A percentile compares a stretch with the other conserved stretches of the same genome.
phyloP scores from a whole-genome alignment of 1,140 invertebrate genomes.

The Procambarus virginalis region DNA sequence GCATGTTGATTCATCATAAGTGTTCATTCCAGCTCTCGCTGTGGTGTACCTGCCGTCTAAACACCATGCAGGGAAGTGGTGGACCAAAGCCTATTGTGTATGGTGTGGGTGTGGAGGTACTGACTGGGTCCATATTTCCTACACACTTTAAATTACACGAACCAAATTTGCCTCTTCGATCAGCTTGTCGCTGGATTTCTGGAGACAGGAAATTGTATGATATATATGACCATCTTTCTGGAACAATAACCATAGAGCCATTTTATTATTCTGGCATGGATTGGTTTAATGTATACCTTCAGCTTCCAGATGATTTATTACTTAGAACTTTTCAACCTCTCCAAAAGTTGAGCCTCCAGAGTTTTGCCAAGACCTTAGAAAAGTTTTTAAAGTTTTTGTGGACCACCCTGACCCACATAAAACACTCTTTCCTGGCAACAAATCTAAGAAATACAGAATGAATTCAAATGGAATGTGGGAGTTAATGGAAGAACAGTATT shows the following conservation, averaged over 20 bases:
- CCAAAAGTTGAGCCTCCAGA: slow-evolving; percentile 69
- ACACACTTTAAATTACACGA: slow-evolving; percentile 65
- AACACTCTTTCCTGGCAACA: slow-evolving; percentile 61
- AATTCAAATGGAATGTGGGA: slow-evolving; percentile 57
- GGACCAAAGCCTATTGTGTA: slow-evolving; percentile 66
- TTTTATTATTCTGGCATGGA: slow-evolving; percentile 63
- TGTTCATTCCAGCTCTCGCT: slow-evolving; percentile 53
- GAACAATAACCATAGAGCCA: slow-evolving; percentile 64
- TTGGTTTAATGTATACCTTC: slow-evolving; percentile 57
- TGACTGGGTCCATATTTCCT: slow-evolving; percentile 57
- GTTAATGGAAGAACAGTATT: not conserved
- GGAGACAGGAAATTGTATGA: slow-evolving; percentile 19
- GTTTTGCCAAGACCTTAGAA: slow-evolving; percentile 66
- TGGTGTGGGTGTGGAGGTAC: slow-evolving; percentile 60
- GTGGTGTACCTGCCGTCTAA: slow-evolving; percentile 64
- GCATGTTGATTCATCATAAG: slow-evolving; percentile 48
- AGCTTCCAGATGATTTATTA: slow-evolving; percentile 61
- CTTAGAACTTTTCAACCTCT: slow-evolving; percentile 70
- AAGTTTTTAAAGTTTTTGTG: slow-evolving; percentile 68
- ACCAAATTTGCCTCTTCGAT: slow-evolving; percentile 57
- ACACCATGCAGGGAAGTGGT: slow-evolving; percentile 42
- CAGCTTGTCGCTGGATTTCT: slow-evolving; percentile 64
- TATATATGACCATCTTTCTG: slow-evolving; percentile 42
- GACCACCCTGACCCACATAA: slow-evolving; percentile 59
- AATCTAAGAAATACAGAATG: slow-evolving; percentile 53